Base-by-base conservation (phyloP, 2,797 vertebrate species). In the Xyrichtys novacula region DNA sequence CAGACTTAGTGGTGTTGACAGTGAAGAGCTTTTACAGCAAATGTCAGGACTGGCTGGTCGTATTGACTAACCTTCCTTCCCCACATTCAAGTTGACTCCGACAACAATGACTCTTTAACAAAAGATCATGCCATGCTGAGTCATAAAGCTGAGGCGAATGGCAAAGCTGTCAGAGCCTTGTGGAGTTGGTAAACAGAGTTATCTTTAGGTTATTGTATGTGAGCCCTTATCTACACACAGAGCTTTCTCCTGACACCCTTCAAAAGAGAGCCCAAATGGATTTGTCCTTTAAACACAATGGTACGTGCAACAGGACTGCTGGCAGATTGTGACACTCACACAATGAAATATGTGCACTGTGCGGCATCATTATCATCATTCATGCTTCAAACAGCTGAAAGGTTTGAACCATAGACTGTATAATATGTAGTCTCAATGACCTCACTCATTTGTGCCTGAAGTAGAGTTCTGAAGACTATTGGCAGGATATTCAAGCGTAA, bases 11-110 rank as follows among this genome's bases (percentile, higher is more conserved):
- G 67, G 28, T 20, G 26, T 46, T 74, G 72, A 78, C 71, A 71
- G 40, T 48, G 7, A 73, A 54, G 55, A 73, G 69, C 73, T 84
- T 74, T 85, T 66, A 58, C 38, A 15, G 61, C 19, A 78, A 88
- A 90, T 83, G 76, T 87, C 80, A 87, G 50, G 78, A 63, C 16
- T 16, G 3, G 56, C 44, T 72, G 67, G 57, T 71, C 63, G 79
- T 59, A 89, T 85, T 71, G 85, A 88, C 79, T 65, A 61, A 50
- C 50, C 36, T 69, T 36, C 8, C 5, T 44, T 39, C 58, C 71
- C 60, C 47, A 60, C 53, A 49, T 70, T 67, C 74, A 68, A 50
- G 59, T 49, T 63, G 61, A 69, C 50, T 47, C 46, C 63, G 55
- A 58, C 38, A 73, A 76, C 68, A 80, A 80, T 44, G 65, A 67